Evolutionary conservation across 35 echinoderm and acorn worm species (phyloP), one percentile per base, ranked within the genome.

Genomic region (Lytechinus variegatus): DNA sequence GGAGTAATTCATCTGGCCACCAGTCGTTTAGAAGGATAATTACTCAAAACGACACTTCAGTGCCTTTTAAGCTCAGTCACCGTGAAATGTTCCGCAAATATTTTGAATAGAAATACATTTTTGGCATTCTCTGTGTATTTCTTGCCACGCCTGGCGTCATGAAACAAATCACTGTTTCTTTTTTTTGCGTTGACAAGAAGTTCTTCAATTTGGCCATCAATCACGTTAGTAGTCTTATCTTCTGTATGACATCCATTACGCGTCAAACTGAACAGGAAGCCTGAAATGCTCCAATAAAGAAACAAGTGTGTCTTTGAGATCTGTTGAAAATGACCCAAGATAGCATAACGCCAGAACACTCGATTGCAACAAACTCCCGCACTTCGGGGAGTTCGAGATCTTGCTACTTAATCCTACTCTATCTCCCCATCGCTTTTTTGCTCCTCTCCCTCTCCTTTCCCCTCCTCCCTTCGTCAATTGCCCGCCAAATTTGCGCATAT

Each of bases 31-130:
- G 88, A 24, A 79, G 66, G 28, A 90, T 90, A 90, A 90, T 90
- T 90, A 90, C 88, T 90, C 88, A 90, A 90, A 90, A 90, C 52
- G 88, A 90, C 88, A 90, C 88, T 90, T 90, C 88, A 52, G 88
- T 21, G 28, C 52, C 88, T 54, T 90, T 54, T 54, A 44, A 14
- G 88, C 88, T 54, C 88, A 90, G 29, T 90, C 88, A 52, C 88
- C 88, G 88, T 90, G 88, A 90, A 90, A 79, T 79, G 66, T 79
- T 79, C 66, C 66, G 12, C 66, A 79, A 90, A 90, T 90, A 90
- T 90, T 90, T 90, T 90, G 88, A 90, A 90, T 90, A 90, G 9
- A 90, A 33, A 90, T 90, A 44, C 28, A 90, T 90, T 33, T 33
- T 90, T 90, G 14, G 29, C 52, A 0, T 52, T 90, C 9, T 90